phyloP scores from a whole-genome alignment of 2,888 invertebrate genomes.

The Drosophila prolongata region DNA sequence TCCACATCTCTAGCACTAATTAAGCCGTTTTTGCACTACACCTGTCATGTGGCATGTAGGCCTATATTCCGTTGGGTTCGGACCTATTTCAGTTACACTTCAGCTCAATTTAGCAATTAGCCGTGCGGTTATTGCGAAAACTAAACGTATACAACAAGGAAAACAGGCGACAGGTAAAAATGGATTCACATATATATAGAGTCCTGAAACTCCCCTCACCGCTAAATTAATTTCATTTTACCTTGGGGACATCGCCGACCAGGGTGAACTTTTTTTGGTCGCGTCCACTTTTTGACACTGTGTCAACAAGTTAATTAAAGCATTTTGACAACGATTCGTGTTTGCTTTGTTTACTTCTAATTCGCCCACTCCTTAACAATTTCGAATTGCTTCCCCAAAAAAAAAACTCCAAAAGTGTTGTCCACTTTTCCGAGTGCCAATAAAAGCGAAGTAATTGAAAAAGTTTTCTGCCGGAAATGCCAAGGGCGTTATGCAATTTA shows the following conservation, averaged over 20 bases:
- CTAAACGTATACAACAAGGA: constrained; percentile 6
- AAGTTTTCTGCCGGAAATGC: constrained; percentile 35
- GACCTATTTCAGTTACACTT: constrained; percentile 37
- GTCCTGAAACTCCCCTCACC: constrained; percentile 6
- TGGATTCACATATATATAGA: constrained; percentile 8
- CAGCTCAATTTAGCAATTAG: constrained; percentile 73
- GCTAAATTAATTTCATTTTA: constrained; percentile 65
- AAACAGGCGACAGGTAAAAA: constrained; percentile 33
- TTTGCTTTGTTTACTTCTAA: constrained; percentile 31
- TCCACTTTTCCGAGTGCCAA: constrained; percentile 31
- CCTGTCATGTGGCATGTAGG: constrained; percentile 14
- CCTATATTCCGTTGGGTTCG: constrained; percentile 8
- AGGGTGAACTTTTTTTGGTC: constrained; percentile 23
- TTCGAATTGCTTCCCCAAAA: not conserved
- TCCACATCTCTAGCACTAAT: constrained; percentile 50
- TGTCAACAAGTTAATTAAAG: constrained; percentile 80
- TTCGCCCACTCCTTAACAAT: not conserved
- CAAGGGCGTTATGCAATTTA: constrained; percentile 14
- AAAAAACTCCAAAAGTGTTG: constrained; percentile 8
- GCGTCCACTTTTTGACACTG: constrained; percentile 42
- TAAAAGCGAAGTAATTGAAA: constrained; percentile 45
- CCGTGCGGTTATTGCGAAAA: constrained; percentile 57
- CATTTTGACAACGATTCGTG: constrained; percentile 68
- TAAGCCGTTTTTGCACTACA: constrained; percentile 58
- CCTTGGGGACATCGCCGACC: constrained; percentile 48